Evolutionary conservation across 2,888 invertebrate species (phyloP), one percentile per base, ranked within the genome.

Genomic region (Trachelus iudaicus): DNA sequence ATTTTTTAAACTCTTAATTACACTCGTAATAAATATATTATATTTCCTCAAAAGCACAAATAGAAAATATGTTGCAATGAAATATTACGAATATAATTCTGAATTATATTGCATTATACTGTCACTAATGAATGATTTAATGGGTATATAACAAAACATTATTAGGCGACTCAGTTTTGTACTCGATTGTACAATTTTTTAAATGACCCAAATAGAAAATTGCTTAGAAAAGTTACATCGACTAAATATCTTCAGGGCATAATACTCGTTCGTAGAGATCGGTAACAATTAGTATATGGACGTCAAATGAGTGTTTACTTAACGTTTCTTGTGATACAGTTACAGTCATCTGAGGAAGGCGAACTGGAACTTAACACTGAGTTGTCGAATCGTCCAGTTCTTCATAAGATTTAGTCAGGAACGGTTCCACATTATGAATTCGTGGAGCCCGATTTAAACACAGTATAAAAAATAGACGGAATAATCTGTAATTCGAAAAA

Each of bases 251-350:
- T 56, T 56, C 56, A 15, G 56, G 56, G 23, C 6, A 56, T 56
- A 56, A 23, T 56, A 56, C 56, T 23, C 23, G 56, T 23, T 56
- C 23, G 23, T 56, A 56, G 23, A 85, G 79, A 88, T 87, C 85
- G 84, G 88, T 89, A 90, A 89, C 88, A 89, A 90, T 91, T 91
- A 91, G 90, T 34, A 73, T 68, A 77, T 76, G 75, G 86, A 87
- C 56, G 79, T 23, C 56, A 56, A 56, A 56, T 23, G 23, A 56
- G 56, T 56, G 82, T 86, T 90, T 89, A 82, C 85, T 88, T 91
- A 91, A 91, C 91, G 91, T 91, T 90, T 84, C 87, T 84, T 80
- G 79, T 87, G 86, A 86, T 91, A 91, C 90, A 90, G 91, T 91
- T 91, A 91, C 86, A 75, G 81, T 80, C 80, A 81, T 77, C 71